Evolutionary conservation across 2,888 invertebrate species (phyloP), one percentile per base, ranked within the genome.

Genomic region (Branchinecta sandiegonensis): DNA sequence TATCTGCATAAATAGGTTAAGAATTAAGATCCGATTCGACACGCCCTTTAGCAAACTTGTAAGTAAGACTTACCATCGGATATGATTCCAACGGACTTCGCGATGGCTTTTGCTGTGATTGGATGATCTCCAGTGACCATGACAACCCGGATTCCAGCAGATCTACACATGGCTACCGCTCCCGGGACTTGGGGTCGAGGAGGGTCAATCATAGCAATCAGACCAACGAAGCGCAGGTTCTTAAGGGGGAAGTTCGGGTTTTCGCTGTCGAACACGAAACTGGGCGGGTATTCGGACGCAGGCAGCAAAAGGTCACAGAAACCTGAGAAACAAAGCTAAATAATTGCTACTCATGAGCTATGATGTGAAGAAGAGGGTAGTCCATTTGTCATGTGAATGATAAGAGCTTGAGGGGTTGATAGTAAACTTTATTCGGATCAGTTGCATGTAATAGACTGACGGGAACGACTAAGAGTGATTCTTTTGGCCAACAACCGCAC

Each of bases 161-260:
- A 92, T 75, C 95, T 86, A 81, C 96, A 96, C 80, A 94, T 95
- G 75, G 91, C 92, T 8, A 96, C 95, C 72, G 96, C 96, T 78
- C 95, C 94, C n/a, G 95, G 95, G 71, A 96, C 96, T 76, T 94
- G 94, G 73, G 94, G 94, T 74, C 96, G 84, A 17, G 96, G 96
- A 68, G 96, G 96, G 81, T 96, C 96, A 81, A 96, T 95, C 94
- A 96, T 94, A 73, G 94, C 93, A 90, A 96, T 94, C 47, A 96
- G 85, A 68, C 95, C 96, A 68, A 95, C 91, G 79, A 96, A 96
- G 73, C 95, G 85, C 68, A 95, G 85, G 76, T 88, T 88, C 70
- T 89, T 89, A 72, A 89, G 80, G 48, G 91, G 93, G 85, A 95
- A 95, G 81, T 94, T 94, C 73, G 87, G 83, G 73, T 92, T 89